Conservation (phyloP, 2,797 vertebrate genomes). For the Bradypus variegatus region DNA sequence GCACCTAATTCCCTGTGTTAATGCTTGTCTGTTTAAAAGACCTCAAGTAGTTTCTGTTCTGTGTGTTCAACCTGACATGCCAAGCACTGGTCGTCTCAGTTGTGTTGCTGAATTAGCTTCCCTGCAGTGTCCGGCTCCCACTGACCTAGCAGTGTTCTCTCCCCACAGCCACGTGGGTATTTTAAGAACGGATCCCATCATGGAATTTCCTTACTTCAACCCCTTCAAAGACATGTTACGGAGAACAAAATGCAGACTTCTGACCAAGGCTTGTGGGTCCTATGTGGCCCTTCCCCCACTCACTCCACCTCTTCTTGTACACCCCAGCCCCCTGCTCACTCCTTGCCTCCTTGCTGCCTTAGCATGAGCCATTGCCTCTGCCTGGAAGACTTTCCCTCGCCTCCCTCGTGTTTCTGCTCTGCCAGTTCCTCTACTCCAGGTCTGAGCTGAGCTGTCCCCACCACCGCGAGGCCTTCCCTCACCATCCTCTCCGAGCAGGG, state of each 20-base stretch:
- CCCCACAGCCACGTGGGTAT: background rate
- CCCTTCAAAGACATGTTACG: no score
- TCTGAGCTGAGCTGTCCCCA: background rate
- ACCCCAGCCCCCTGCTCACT: no score
- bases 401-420: background rate
- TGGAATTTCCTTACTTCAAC: background rate
- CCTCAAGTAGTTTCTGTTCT: no score
- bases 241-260: background rate
- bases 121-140: background rate
- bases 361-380: background rate
- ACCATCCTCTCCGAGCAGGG: accelerated
- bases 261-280: background rate
- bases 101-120: background rate
- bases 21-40: background rate
- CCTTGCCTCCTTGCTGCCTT: background rate
- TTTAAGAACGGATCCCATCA: background rate
- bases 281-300: background rate
- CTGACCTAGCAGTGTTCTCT: background rate
- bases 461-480: background rate
- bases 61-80: no score
- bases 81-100: no score
- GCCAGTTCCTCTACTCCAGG: background rate
- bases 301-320: no score
- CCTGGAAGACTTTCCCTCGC: background rate
- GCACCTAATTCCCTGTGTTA: background rate